These are phyloP conservation scores for Poeciliopsis retropinna DNA, from an alignment of 2,113 vertebrate species.

Conservation along the genomic window DNA sequence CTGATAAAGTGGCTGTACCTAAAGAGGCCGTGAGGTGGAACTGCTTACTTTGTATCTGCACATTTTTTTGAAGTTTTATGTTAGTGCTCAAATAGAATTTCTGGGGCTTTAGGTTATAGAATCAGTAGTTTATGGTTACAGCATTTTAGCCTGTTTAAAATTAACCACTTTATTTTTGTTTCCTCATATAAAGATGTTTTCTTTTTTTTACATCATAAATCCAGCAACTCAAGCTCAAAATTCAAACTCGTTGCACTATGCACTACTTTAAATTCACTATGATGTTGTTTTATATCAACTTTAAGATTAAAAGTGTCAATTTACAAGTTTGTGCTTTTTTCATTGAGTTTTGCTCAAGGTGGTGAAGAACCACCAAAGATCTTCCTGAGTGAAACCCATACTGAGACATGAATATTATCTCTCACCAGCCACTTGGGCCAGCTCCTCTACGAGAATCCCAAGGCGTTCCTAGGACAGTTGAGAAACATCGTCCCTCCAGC, in stretches of 20 bases:
- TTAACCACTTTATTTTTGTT: slow-evolving; percentile 20
- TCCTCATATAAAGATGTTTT: slow-evolving; percentile 8
- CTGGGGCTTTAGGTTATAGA: slow-evolving; percentile 35
- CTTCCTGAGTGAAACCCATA: no score
- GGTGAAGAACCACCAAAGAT: no score
- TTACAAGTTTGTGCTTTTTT: no score
- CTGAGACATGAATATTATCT: no score
- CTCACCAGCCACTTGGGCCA: no score
- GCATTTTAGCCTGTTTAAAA: slow-evolving; percentile 15
- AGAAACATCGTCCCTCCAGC: no score
- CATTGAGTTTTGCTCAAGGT: no score
- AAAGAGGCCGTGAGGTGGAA: slow-evolving; percentile 17
- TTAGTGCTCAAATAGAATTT: slow-evolving; percentile 50
- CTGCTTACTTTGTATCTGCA: slow-evolving; percentile 37
- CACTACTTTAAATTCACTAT: background rate
- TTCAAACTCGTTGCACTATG: background rate
- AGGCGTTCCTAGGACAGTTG: no score
- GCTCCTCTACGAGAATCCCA: no score
- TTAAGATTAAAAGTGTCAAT: background rate
- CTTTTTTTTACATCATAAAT: background rate
- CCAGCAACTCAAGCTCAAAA: background rate
- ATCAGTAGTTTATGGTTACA: slow-evolving; percentile 35
- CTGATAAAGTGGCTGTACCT: slow-evolving; percentile 31
- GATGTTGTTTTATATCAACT: background rate
- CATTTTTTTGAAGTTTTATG: slow-evolving; percentile 72